Evolutionary conservation across 2,888 invertebrate genomes (phyloP), one percentile per base, ranked within the genome.

Genomic region (Drosophila lutescens): DNA sequence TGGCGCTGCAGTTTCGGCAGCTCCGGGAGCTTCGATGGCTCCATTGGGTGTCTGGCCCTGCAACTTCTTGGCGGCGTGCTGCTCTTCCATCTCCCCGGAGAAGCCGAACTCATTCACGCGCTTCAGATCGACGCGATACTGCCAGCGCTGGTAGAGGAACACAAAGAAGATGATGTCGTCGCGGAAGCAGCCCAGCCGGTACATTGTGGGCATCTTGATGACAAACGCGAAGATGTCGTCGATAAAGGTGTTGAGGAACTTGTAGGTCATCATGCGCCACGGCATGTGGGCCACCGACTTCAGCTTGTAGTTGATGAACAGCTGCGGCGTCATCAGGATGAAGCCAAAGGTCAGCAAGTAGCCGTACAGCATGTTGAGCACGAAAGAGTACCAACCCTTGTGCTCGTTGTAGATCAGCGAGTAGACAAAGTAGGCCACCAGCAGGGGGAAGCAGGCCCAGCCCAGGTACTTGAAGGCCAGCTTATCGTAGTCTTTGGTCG

Each of bases 141-240:
- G 98, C 96, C 98, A 99, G 77, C 98, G 95, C 93, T 99, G 99
- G 92, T 99, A 99, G 77, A 99, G 94, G 94, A 98, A 99, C 91
- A 99, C 97, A 92, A 99, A 96, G 94, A 99, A 99, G 49, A 99
- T 97, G 87, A 99, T 98, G 93, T 99, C 98, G 93, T 99, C 99
- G 92, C 99, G 95, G 93, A 99, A 98, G 93, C 99, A 99, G 43
- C 99, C 99, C 87, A 99, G 92, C 81, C 99, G 94, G 91, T 99
- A 99, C 95, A 99, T 96, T 1, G 98, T 99, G 32, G 99, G 99
- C 99, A 99, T 99, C 93, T 99, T 98, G 87, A 99, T 99, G 75
- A 99, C 98, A 94, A 99, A 99, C 68, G 99, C 99, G 93, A 99
- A 99, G 88, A 99, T 98, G 92, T 99, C 99, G 93, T 99, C 99